Percentiles rank a stretch among this genome's conserved stretches.
Conservation (phyloP, 2,797 vertebrate genomes). For the Hafferia zeledoni region DNA sequence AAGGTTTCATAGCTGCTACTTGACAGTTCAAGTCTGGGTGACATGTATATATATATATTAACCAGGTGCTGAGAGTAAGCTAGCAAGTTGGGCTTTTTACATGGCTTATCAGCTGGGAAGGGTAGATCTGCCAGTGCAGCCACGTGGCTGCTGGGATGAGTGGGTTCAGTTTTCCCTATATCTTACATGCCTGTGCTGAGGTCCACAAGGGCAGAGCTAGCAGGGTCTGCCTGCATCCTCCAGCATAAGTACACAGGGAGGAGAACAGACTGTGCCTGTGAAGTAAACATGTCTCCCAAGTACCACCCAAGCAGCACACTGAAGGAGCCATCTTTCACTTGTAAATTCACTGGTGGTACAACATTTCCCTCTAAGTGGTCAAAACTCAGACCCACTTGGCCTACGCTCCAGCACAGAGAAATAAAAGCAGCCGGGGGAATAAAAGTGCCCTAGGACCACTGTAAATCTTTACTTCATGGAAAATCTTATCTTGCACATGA, state of each 20-base stretch:
- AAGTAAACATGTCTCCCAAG: background rate
- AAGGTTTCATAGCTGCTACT: background rate
- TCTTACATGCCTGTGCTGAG: accelerated
- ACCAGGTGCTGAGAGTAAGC: background rate
- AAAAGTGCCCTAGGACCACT: conserved; percentile 15
- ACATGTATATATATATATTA: accelerated
- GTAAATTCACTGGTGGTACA: background rate
- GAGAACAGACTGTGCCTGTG: background rate
- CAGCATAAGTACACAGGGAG: accelerated
- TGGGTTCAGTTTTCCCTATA: background rate
- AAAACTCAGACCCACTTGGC: conserved; percentile 3
- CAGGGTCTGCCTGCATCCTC: background rate
- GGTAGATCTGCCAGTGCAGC: background rate
- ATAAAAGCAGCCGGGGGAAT: conserved; percentile 30
- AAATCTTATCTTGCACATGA: conserved; percentile 55
- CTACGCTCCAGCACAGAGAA: background rate
- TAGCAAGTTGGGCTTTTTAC: background rate
- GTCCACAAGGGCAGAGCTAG: background rate
- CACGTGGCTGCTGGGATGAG: background rate
- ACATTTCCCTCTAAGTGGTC: background rate
- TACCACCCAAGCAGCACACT: background rate
- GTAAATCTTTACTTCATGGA: conserved; percentile 54
- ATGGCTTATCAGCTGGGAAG: background rate
- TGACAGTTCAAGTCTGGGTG: background rate
- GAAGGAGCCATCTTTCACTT: background rate